Conservation (phyloP, 1,140 invertebrate genomes). For the Wasmannia auropunctata region DNA sequence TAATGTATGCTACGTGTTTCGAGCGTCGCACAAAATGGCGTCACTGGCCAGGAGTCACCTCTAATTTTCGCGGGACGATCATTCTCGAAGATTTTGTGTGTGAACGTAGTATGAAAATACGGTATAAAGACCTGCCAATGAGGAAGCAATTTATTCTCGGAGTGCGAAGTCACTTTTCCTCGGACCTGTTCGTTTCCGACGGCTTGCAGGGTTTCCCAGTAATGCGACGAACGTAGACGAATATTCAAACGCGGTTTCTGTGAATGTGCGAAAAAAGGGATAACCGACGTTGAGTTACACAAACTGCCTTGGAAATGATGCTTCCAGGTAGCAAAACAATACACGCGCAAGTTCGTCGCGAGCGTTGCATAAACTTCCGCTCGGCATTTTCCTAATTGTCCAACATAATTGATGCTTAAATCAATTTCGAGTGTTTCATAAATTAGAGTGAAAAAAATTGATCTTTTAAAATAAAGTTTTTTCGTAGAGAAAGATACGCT, state of each 20-base stretch:
- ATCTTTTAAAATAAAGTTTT: neutral
- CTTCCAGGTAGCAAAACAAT: constrained; percentile 66
- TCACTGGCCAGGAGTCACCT: neutral
- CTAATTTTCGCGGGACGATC: neutral
- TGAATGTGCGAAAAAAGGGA: constrained; percentile 35
- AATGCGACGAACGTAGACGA: neutral
- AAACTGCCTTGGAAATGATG: constrained; percentile 10
- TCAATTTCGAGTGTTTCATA: neutral
- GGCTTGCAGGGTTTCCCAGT: neutral
- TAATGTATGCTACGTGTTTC: neutral
- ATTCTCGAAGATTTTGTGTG: neutral
- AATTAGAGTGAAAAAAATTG: neutral
- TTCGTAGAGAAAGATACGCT: neutral
- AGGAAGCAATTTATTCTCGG: constrained; percentile 6
- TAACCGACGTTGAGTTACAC: constrained; percentile 15
- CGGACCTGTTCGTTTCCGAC: neutral
- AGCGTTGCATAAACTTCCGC: neutral
- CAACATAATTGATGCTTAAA: neutral
- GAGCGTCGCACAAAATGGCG: neutral
- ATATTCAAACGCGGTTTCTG: constrained; percentile 40
- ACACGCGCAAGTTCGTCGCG: neutral
- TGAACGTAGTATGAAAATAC: neutral
- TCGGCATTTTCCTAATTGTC: neutral
- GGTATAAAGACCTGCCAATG: neutral
- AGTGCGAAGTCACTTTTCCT: constrained; percentile 2